Percentiles rank a stretch among this genome's conserved stretches.
phyloP scores from a whole-genome alignment of 2,888 invertebrate species.

The Acleris cristana region DNA sequence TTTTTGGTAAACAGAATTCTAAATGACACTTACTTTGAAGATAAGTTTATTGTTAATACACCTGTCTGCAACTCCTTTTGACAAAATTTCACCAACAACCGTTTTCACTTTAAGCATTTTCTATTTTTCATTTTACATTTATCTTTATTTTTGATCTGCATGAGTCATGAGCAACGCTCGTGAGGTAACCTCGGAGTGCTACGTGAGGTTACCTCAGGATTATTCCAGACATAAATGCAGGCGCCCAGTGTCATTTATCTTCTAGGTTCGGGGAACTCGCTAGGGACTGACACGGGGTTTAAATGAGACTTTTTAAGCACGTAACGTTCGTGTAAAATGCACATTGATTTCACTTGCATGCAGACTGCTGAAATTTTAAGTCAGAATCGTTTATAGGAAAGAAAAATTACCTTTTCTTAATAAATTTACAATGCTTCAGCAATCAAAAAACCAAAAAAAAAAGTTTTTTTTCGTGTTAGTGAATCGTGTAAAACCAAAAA shows the following conservation, averaged over 20 bases:
- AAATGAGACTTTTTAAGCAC: background rate
- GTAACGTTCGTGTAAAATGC: background rate
- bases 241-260: slow-evolving; percentile 5
- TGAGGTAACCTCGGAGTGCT: background rate
- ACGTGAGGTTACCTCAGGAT: slow-evolving; percentile 11
- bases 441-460: no score
- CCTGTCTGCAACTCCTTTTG: no score
- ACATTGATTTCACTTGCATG: background rate
- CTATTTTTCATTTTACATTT: background rate
- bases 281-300: background rate
- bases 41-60: no score
- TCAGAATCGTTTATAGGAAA: background rate
- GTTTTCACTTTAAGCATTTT: background rate
- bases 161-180: background rate
- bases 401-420: no score
- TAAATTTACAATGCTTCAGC: no score
- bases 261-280: background rate
- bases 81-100: background rate
- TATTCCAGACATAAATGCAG: background rate
- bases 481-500: no score
- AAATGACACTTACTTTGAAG: no score
- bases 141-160: slow-evolving; percentile 11
- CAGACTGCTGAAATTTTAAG: background rate
- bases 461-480: no score
- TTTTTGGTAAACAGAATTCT: no score